Base-by-base conservation (phyloP, 2,888 invertebrate species). In the Sphinx pinastri region DNA sequence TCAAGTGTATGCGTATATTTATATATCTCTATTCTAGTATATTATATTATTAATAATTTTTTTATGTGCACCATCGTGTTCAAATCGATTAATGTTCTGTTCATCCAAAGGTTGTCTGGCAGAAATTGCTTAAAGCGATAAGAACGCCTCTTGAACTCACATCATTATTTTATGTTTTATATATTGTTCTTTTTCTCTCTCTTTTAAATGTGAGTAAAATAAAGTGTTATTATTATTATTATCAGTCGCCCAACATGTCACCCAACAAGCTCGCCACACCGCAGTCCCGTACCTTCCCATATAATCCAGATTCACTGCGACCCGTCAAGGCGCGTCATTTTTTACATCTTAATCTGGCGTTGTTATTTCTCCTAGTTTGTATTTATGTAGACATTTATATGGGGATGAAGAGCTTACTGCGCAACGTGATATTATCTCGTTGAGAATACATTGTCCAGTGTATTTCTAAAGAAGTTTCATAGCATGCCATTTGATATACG, bases 291-390 rank as follows among this genome's bases (percentile, higher is more conserved):
- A 73, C 74, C 77, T 77, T 38, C 75, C 19, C 10, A 68, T 73
- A 69, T 84, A 86, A 87, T 78, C 85, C 75, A 81, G 81, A 87
- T 76, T 81, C 81, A 87, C 84, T 71, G 77, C 79, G 74, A 76
- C 78, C 80, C 82, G 81, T 84, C 81, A 75, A 73, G 19, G 72
- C 70, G 77, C 79, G 79, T 83, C 82, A 86, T 86, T 86, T 84
- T 86, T 86, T 84, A 84, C 77, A 75, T 81, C 81, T 81, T 87
- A 85, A 86, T 85, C 85, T 81, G 72, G 73, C 73, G 51, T 71
- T 74, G 81, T 77, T 82, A 82, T 86, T 79, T 78, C 77, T 80
- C 81, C 78, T 79, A 78, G 80, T 85, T 85, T 81, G 75, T 80
- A 75, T 83, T 84, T 81, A 83, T 84, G 80, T 77, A 67, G 52